phyloP scores from a whole-genome alignment of 2,888 invertebrate genomes.

The Apotomis betuletana region DNA sequence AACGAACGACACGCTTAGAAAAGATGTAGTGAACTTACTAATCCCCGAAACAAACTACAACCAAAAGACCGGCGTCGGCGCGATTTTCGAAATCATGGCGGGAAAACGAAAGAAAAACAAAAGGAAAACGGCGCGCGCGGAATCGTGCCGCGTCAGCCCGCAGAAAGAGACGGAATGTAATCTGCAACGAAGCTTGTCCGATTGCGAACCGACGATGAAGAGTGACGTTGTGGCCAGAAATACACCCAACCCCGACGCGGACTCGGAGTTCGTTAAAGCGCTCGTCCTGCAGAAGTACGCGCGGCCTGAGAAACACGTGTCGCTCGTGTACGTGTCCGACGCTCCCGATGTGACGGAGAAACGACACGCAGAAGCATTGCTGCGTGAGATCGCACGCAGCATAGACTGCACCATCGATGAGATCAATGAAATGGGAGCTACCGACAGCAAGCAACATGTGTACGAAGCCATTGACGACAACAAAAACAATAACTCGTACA shows the following conservation, averaged over 20 bases:
- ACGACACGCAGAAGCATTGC: constrained; percentile 73
- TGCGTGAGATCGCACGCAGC: constrained; percentile 74
- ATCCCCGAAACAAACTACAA: constrained; percentile 73
- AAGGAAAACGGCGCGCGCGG: constrained; percentile 59
- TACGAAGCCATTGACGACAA: constrained; percentile 64
- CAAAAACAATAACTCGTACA: constrained; percentile 55
- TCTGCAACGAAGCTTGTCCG: constrained; percentile 63
- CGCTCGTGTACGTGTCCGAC: constrained; percentile 70
- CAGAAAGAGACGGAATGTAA: constrained; percentile 59
- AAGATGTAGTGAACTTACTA: constrained; percentile 79
- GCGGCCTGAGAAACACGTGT: constrained; percentile 73
- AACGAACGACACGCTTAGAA: constrained; percentile 63
- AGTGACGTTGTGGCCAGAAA: constrained; percentile 66
- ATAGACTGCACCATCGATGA: constrained; percentile 76
- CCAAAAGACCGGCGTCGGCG: constrained; percentile 72
- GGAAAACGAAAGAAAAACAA: constrained; percentile 69
- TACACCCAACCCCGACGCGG: constrained; percentile 59
- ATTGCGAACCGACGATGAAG: constrained; percentile 48
- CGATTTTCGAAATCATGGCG: constrained; percentile 77
- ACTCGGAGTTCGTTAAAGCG: constrained; percentile 73
- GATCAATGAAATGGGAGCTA: constrained; percentile 70
- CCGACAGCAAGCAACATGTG: constrained; percentile 66
- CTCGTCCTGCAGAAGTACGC: constrained; percentile 78
- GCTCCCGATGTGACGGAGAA: constrained; percentile 67
- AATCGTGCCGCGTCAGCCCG: constrained; percentile 66